These are phyloP conservation scores for Acleris emargana DNA, from an alignment of 2,888 invertebrate species.

Conservation along the genomic window DNA sequence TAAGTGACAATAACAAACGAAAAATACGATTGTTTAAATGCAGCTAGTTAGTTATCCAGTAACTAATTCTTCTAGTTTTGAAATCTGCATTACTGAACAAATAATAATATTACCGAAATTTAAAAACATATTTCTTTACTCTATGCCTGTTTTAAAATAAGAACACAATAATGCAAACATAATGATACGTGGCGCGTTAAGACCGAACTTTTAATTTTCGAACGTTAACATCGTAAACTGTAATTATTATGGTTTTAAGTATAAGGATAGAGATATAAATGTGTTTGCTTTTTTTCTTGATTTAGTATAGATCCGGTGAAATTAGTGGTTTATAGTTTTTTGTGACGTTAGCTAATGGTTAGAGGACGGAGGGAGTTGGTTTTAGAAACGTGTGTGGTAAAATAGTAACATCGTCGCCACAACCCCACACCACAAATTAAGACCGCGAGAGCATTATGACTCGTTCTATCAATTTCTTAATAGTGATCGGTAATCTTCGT, in stretches of 20 bases:
- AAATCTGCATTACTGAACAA: too few species aligned
- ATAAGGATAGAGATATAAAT: slow-evolving; percentile 83
- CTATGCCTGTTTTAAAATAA: slow-evolving; percentile 53
- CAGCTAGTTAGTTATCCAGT: too few species aligned
- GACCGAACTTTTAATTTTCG: slow-evolving; percentile 74
- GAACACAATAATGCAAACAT: slow-evolving; percentile 79
- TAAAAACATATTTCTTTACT: slow-evolving; percentile 18
- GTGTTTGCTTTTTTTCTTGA: slow-evolving; percentile 77
- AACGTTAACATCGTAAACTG: slow-evolving; percentile 72
- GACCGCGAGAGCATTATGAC: neutral
- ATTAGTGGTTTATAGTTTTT: slow-evolving; percentile 75
- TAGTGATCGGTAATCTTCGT: too few species aligned
- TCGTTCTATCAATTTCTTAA: too few species aligned
- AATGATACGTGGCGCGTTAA: slow-evolving; percentile 74
- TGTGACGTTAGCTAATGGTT: slow-evolving; percentile 70
- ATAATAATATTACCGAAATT: neutral
- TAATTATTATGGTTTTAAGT: slow-evolving; percentile 80
- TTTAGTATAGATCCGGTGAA: slow-evolving; percentile 75
- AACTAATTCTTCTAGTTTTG: too few species aligned
- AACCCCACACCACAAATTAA: too few species aligned
- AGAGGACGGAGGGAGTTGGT: slow-evolving; percentile 41
- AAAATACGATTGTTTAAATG: too few species aligned
- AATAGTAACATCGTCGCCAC: too few species aligned
- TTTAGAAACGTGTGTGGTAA: slow-evolving; percentile 26
- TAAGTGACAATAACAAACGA: too few species aligned